Base-by-base conservation (phyloP, 2,888 invertebrate species). In the Acrobasis consociella region DNA sequence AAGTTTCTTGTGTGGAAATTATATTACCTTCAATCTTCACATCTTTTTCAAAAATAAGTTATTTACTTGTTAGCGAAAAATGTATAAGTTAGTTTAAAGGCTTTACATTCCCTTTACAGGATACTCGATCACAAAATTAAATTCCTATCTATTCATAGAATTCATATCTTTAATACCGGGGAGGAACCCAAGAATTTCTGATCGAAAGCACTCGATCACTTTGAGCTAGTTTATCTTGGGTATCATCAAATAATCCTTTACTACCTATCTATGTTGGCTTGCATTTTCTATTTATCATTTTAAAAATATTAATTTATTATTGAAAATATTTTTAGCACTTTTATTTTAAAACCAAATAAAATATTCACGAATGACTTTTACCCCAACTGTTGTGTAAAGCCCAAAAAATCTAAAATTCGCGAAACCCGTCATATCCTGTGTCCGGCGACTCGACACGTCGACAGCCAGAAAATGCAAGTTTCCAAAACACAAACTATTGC, bases 131-230 rank as follows among this genome's bases (percentile, higher is more conserved):
- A 56, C 37, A 49, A 59, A 59, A 59, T 59, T 39, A 51, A 60
- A 60, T 51, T 60, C 60, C 51, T 39, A 22, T 51, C 60, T 60
- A 60, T 51, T 60, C 60, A 60, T 52, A 60, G 60, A 51, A 60
- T 60, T 60, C 51, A 60, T 39, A 52, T 59, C 31, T 59, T 8
- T 38, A 38, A 11, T 16, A 16, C 17, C 60, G 51, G 39, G 2
- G 31, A 58, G 49, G 59, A 50, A 50, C 59, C 49, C 50, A 13
- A 50, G 60, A 60, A 60, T 60, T 60, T 51, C 42, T 17, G 51
- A 22, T 42, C 38, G 42, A 60, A 60, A 52, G 60, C 51, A 38
- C 51, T 60, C 51, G 49, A 38, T 50, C 59, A 38, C 59, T n/a
- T 58, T 58, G 42, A 46, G 56, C 17, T 42, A 15, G 46, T 61